phyloP scores from a whole-genome alignment of 2,888 invertebrate species.

The Tuberolachnus salignus region DNA sequence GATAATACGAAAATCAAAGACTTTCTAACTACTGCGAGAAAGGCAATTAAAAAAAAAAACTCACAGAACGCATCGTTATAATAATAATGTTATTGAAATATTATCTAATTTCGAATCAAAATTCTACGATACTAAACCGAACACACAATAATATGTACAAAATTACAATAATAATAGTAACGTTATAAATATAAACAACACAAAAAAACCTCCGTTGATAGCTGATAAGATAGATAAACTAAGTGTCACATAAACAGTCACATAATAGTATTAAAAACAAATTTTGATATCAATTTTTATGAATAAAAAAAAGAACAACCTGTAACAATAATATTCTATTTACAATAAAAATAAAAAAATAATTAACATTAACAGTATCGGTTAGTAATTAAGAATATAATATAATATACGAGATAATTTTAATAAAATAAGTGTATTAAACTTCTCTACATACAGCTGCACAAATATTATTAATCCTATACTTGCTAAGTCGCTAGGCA shows the following conservation, averaged over 20 bases:
- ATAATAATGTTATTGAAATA: slow-evolving; percentile 35
- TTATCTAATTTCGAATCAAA: slow-evolving; percentile 31
- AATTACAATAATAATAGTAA: slow-evolving; percentile 43
- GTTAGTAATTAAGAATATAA: slow-evolving; percentile 25
- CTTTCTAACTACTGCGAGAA: not conserved
- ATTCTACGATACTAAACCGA: slow-evolving; percentile 30
- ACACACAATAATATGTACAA: slow-evolving; percentile 38
- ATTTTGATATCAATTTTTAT: slow-evolving; percentile 11
- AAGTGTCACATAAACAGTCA: slow-evolving; percentile 23
- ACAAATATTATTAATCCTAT: slow-evolving; percentile 22
- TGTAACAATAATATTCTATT: slow-evolving; percentile 43
- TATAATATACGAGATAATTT: slow-evolving; percentile 16
- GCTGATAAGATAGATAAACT: not conserved
- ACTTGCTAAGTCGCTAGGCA: slow-evolving; percentile 15
- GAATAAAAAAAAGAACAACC: slow-evolving; percentile 22
- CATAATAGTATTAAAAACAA: slow-evolving; percentile 14
- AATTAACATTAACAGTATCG: slow-evolving; percentile 27
- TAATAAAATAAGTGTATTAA: slow-evolving; percentile 13
- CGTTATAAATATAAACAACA: slow-evolving; percentile 47
- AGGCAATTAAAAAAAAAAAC: not conserved
- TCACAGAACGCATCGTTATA: not conserved
- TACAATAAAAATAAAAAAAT: slow-evolving; percentile 32
- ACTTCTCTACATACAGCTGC: slow-evolving; percentile 32
- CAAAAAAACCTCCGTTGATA: slow-evolving; percentile 9
- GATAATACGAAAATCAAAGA: not conserved